Evolutionary conservation across 2,888 invertebrate genomes (phyloP), one percentile per base, ranked within the genome.

Genomic region (Hirudinaria manillensis): DNA sequence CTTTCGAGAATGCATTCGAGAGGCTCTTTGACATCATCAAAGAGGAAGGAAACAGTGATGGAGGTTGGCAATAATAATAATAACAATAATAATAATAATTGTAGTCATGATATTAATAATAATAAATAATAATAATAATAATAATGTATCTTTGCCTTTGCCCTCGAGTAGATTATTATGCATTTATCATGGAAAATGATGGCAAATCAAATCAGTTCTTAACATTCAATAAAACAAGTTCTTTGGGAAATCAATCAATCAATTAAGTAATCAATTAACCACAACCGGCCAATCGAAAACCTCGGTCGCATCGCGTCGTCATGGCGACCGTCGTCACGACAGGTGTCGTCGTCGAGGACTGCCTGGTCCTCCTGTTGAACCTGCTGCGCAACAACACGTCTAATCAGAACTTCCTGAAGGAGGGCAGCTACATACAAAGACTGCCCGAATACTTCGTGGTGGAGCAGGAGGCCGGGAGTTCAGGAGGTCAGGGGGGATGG

Each of bases 1-100:
- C 98, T 0, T 99, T 98, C 85, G 98, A 99, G 85, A 98, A 97
- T 86, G 96, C 96, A 0, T 99, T 99, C 83, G 97, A 97, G 85
- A 89, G 93, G 79, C 87, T 99, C 38, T 92, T 98, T 80, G 94
- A 94, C 84, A 94, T 99, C 16, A 92, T 99, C 19, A 89, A 88
- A 2, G 91, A 92, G 76, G 98, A 98, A 86, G 95, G 95, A 3
- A 92, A 90, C 81, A 91, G 93, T 0, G 94, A 96, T 84, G 97
- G 96, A 70, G 96, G 95, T 78, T 78, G 72, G 79, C 74, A 38
- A 1, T 24, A 19, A 55, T 34, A 7, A 16, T 2, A 16, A 2
- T 6, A 19, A 2, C 36, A 2, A 16, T 53, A 16, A 53, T 53
- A 53, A n/a, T n/a, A n/a, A n/a, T n/a, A n/a, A n/a, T n/a, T n/a